Percentiles rank a stretch among this genome's conserved stretches.
These are phyloP conservation scores for Rutilus rutilus DNA, from an alignment of 2,113 vertebrate species.

Conservation along the genomic window DNA sequence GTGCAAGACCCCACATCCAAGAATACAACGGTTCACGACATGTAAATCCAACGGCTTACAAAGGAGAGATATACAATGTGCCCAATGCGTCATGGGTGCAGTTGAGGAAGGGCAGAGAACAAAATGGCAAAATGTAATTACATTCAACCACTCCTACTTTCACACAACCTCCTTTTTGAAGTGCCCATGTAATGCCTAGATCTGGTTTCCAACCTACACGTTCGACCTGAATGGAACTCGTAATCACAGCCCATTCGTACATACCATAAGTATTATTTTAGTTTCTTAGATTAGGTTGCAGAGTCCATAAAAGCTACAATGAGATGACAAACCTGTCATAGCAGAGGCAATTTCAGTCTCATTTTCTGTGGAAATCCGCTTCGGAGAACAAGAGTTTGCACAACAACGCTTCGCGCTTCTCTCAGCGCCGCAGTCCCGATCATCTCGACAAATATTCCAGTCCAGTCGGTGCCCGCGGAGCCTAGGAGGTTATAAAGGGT, in stretches of 20 bases:
- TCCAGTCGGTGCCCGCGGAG: constrained; percentile 3
- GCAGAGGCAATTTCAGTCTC: neutral
- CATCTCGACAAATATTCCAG: constrained; percentile 45
- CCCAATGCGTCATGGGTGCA: neutral
- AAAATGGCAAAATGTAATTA: constrained; percentile 8
- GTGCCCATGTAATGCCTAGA: neutral
- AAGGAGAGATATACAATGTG: neutral
- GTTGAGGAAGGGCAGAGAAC: neutral
- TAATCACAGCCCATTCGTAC: neutral
- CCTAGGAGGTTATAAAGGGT: constrained; percentile 42
- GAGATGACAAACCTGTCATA: constrained; percentile 17
- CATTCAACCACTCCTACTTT: neutral
- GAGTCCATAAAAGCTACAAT: constrained; percentile 17
- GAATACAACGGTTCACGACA: constrained; percentile 14
- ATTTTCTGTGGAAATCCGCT: constrained; percentile 44
- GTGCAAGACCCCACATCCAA: constrained; percentile 32
- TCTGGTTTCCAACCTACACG: constrained; percentile 18
- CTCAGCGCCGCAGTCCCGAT: constrained; percentile 3
- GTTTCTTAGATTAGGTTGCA: constrained; percentile 21
- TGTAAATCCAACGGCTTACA: constrained; percentile 35
- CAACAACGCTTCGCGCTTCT: constrained; percentile 45
- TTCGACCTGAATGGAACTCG: constrained; percentile 26
- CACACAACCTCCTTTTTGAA: neutral
- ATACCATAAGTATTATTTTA: constrained; percentile 11
- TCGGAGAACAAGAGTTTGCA: constrained; percentile 53